Evolutionary conservation across 2,113 vertebrate genomes (phyloP).

Genomic region (Salvelinus namaycush): DNA sequence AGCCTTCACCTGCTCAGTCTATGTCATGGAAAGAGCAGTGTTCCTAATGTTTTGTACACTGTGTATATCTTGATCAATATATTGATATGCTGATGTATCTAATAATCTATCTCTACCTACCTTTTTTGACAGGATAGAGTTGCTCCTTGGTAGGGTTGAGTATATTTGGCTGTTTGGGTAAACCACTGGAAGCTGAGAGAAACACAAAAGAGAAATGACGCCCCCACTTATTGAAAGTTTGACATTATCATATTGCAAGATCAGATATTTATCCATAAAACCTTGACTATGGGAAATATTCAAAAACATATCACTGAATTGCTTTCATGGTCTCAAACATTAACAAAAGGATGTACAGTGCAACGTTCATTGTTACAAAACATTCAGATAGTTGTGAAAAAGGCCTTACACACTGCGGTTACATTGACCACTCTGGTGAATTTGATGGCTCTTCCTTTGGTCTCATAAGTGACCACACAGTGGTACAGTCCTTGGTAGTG

Average conservation of each 20-base stretch:
- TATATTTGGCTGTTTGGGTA: constrained; percentile 49
- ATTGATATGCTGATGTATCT: too few species aligned
- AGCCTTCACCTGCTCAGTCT: too few species aligned
- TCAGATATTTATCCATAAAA: too few species aligned
- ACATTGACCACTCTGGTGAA: constrained; percentile 83
- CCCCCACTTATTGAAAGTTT: too few species aligned
- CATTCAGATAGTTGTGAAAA: not conserved
- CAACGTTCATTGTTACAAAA: not conserved
- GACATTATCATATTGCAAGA: too few species aligned
- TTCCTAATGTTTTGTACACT: too few species aligned
- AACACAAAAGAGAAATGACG: constrained; percentile 5
- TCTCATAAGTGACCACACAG: constrained; percentile 80
- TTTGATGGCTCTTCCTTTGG: constrained; percentile 66
- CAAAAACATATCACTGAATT: too few species aligned
- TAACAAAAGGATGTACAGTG: not conserved
- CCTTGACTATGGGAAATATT: too few species aligned
- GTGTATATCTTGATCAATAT: too few species aligned
- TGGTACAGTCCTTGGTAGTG: constrained; percentile 76
- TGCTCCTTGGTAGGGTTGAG: constrained; percentile 39
- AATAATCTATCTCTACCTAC: constrained; percentile 25
- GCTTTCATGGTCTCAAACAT: too few species aligned
- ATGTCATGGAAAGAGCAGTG: too few species aligned
- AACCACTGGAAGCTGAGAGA: not conserved
- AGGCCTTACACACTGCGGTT: constrained; percentile 82
- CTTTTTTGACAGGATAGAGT: constrained; percentile 38